Base-by-base conservation (phyloP, 1,140 invertebrate species). In the Vanessa atalanta region DNA sequence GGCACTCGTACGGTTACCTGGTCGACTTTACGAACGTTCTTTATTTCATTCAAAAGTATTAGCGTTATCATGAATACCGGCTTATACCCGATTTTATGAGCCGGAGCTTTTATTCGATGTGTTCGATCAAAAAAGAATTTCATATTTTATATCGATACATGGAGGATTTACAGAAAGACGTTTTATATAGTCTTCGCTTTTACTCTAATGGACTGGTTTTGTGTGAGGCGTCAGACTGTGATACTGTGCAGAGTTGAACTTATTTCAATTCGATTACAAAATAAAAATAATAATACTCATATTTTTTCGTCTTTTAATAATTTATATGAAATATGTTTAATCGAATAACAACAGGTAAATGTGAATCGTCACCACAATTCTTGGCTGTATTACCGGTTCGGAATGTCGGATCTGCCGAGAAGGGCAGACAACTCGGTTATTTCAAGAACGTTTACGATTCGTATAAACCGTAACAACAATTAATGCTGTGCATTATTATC, bases 31-130 rank as follows among this genome's bases (percentile, higher is more conserved):
- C 66, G 1, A 60, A 20, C 66, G 51, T 23, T 57, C 16, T 11
- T 11, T 23, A 13, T 57, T 50, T 60, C 53, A 23, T n/a, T 69
- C 51, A 69, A 69, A 69, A 60, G 31, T 69, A 60, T 69, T 60
- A 68, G 26, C 66, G 48, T 12, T 68, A 57, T 67, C 16, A 43
- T 55, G 53, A 67, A 55, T 57, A 57, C 9, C 16, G 66, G 16
- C 53, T 68, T 57, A 69, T 60, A 47, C 26, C 13, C 20, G 16
- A 69, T 23, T 60, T 57, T 57, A 57, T 20, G 53, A 57, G 53
- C 53, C 16, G 1, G 20, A 13, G 8, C 11, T 57, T 57, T 57
- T 23, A 57, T 57, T 57, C 20, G 53, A 23, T 13, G 53, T 23
- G 11, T 57, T 57, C 20, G 20, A 12, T 57, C 16, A 57, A 57